Conservation (phyloP, 2,888 invertebrate genomes). For the Euclidia mi region DNA sequence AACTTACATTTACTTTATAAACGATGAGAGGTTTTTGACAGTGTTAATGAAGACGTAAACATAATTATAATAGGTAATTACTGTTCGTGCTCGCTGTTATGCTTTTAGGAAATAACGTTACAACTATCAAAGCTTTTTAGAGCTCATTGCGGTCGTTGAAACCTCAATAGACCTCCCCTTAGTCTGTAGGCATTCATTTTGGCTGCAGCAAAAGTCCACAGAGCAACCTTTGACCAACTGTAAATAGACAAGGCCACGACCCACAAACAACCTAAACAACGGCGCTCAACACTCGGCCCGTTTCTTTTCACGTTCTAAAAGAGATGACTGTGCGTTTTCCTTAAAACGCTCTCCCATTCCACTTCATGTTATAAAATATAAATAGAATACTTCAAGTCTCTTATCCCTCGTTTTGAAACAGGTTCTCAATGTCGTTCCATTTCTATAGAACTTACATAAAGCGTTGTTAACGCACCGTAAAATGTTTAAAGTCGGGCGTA, state of each 20-base stretch:
- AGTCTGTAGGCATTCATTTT: constrained; percentile 40
- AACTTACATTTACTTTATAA: background rate
- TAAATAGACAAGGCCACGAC: constrained; percentile 70
- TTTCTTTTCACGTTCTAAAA: constrained; percentile 76
- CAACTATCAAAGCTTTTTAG: constrained; percentile 22
- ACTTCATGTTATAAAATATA: constrained; percentile 58
- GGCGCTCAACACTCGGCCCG: constrained; percentile 64
- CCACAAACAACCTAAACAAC: constrained; percentile 64
- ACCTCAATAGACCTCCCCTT: constrained; percentile 29
- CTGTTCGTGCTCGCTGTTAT: too few relatives aligned
- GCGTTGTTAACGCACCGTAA: constrained; percentile 47
- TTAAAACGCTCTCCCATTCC: constrained; percentile 53
- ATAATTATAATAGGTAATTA: too few relatives aligned
- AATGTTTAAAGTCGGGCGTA: constrained; percentile 47
- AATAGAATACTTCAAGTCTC: constrained; percentile 58
- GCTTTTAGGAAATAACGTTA: background rate
- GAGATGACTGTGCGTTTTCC: constrained; percentile 73
- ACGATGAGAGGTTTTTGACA: background rate
- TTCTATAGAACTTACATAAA: constrained; percentile 42
- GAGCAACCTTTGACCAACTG: constrained; percentile 61
- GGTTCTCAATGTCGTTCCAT: constrained; percentile 48
- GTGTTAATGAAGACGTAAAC: background rate
- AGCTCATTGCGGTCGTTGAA: constrained; percentile 26
- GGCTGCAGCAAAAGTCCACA: constrained; percentile 41
- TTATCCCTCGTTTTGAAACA: constrained; percentile 36